Percentiles rank a stretch among this genome's conserved stretches.
These are phyloP conservation scores for Apocrypta bakeri DNA, from an alignment of 1,140 invertebrate species.

Conservation along the genomic window DNA sequence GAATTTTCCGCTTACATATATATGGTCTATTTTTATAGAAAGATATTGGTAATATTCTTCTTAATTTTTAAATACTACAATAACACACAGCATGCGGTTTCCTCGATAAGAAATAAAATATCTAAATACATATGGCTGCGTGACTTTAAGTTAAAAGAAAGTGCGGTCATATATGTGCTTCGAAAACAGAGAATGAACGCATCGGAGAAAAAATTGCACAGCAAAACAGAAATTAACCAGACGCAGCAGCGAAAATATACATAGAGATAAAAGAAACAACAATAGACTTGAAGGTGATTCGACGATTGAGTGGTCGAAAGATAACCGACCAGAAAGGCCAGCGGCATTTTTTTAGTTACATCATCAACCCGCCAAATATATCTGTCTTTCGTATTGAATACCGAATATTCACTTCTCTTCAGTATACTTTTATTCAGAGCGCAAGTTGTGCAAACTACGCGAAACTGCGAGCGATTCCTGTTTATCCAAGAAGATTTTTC, in stretches of 20 bases:
- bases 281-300: neutral
- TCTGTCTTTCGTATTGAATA: neutral
- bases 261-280: neutral
- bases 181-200: neutral
- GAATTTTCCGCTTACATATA: no score
- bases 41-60: no score
- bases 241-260: neutral
- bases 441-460: neutral
- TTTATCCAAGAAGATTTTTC: no score
- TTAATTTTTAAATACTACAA: no score
- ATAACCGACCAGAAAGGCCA: neutral
- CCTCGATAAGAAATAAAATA: no score
- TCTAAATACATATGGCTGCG: no score
- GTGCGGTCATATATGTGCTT: neutral
- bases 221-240: neutral
- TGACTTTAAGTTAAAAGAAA: no score
- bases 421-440: neutral
- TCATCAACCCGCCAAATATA: constrained; percentile 32
- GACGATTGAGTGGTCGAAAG: constrained; percentile 4
- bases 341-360: constrained; percentile 29
- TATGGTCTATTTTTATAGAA: no score
- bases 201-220: neutral
- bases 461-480: no score
- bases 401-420: neutral
- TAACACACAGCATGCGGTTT: no score